Base-by-base conservation (phyloP, 1,140 invertebrate genomes). In the Branchinecta lynchi region DNA sequence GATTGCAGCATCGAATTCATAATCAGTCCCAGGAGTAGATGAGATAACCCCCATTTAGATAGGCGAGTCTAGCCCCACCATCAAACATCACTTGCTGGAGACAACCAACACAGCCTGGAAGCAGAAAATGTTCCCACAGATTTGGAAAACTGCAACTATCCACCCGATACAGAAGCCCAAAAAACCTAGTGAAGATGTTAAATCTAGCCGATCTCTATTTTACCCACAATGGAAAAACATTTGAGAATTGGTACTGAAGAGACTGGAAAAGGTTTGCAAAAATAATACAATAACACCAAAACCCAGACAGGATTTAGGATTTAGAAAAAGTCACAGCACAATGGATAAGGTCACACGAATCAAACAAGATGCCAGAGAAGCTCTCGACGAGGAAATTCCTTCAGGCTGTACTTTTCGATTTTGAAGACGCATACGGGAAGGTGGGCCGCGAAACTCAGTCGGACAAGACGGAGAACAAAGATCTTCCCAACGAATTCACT, bases 201-300 rank as follows among this genome's bases (percentile, higher is more conserved):
- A 60, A 15, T 60, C 51, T 2, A 60, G 12, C 51, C 51, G 12
- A 60, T 60, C 12, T 60, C 12, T 60, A 12, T 60, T 12, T 20
- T 60, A 15, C 51, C 51, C 12, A 20, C 17, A 15, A 12, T 60
- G 17, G 51, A 6, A 60, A 60, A 60, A 60, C 6, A 60, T 15
- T 60, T 2, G 51, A 60, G 17, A 60, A 20, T 12, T 60, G 17
- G 17, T 20, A 12, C 51, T 15, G 17, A 60, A 60, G 6, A 60
- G 51, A 60, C 51, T 60, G 51, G 51, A n/a, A 60, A 60, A 3
- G 51, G 51, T 60, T 60, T 60, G 51, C 51, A 60, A 6, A 60
- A 60, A 60, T 15, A 60, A 60, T 60, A 6, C 2, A 2, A 12
- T 60, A 12, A 12, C 6, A 15, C 17, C 51, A 3, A 12, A 60